Base-by-base conservation (phyloP, 1,140 invertebrate genomes). In the Anthonomus grandis region DNA sequence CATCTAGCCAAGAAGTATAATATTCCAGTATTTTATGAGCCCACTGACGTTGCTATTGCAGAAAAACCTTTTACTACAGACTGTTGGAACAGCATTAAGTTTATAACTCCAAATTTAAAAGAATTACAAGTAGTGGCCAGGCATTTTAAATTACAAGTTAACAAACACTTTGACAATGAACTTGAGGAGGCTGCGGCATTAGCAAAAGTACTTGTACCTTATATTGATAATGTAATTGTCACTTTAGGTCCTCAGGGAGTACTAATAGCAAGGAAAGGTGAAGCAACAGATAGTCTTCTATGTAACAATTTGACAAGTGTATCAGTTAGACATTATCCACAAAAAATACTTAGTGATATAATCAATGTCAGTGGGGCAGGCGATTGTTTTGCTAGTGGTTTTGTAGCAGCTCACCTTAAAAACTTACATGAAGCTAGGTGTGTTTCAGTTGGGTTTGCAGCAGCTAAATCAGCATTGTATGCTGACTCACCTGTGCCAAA, bases 11-110 rank as follows among this genome's bases (percentile, higher is more conserved):
- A 73, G 4, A 63, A 77, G 45, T 68, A 81, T 23, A 67, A 79
- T 24, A 80, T 86, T 65, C 89, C 45, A 84, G 82, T 86, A 1
- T 85, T 84, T 72, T 87, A 80, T 70, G 85, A 87, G 66, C 84
- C 85, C 17, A 86, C 86, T 3, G 85, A 87, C 63, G 68, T 81
- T 25, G 70, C 73, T 36, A 80, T 83, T 58, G 79, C 82, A 0
- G 56, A 60, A 0, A 84, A 83, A 64, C 80, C 83, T 3, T 83
- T 86, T 48, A 46, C 68, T 18, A 69, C 68, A 2, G 27, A 66
- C 4, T 62, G 67, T 12, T 76, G 75, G 61, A 74, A 74, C 42
- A 60, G 71, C 15, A 69, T 90, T 25, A 76, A 76, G 2, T 84
- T 82, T 60, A 76, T 83, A 0, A 85, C 87, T 4, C 89, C 89